These are phyloP conservation scores for Calyptommatus sinebrachiatus DNA, from an alignment of 2,113 vertebrate species.

Conservation along the genomic window DNA sequence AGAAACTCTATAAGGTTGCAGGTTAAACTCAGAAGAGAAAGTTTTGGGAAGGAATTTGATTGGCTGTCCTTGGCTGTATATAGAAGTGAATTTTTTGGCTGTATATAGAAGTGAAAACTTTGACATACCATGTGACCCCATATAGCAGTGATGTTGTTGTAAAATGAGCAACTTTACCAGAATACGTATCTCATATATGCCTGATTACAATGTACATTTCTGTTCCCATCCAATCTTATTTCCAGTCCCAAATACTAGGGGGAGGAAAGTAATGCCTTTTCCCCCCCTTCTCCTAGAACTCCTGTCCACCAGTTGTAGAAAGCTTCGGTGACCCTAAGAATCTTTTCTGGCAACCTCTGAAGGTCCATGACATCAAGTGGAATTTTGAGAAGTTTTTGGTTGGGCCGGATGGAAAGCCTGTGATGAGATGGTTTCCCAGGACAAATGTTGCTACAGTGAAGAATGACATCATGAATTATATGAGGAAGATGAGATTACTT, in stretches of 20 bases:
- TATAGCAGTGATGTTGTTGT: too few relatives aligned
- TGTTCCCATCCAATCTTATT: background rate
- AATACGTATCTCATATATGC: too few relatives aligned
- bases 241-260: background rate
- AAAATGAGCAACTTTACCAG: too few relatives aligned
- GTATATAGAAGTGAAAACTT: too few relatives aligned
- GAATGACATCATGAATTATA: conserved; percentile 71
- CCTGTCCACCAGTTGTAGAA: conserved; percentile 84
- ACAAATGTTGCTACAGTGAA: conserved; percentile 72
- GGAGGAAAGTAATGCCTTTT: background rate
- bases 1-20: too few relatives aligned
- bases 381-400: conserved; percentile 98
- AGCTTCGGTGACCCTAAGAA: conserved; percentile 72
- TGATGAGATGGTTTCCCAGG: conserved; percentile 87
- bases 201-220: background rate
- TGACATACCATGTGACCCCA: too few relatives aligned
- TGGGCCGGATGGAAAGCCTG: conserved; percentile 76
- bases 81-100: too few relatives aligned
- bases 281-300: conserved; percentile 66
- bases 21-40: too few relatives aligned
- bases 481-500: conserved; percentile 40
- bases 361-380: conserved; percentile 90
- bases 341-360: conserved; percentile 90
- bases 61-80: too few relatives aligned
- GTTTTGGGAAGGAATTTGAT: too few relatives aligned